Base-by-base conservation (phyloP, 2,888 invertebrate species). In the Chorisops tibialis region DNA sequence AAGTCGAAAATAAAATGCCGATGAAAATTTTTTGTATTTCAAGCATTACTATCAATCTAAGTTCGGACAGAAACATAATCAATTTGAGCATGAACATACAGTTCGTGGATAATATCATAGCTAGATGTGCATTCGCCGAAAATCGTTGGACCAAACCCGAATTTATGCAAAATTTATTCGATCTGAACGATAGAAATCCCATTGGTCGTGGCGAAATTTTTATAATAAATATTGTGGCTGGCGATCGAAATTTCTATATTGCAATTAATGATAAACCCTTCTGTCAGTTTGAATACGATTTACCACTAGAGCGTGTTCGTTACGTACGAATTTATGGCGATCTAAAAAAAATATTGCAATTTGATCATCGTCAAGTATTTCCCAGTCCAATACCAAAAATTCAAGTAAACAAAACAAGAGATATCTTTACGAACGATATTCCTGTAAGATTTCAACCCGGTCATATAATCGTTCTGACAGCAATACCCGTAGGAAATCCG, bases 301-400 rank as follows among this genome's bases (percentile, higher is more conserved):
- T 77, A 41, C 73, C 75, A 1, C 30, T 74, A 19, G 69, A 69
- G 6, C 49, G 67, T 0, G 68, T 78, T 37, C 73, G 75, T 4
- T 66, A 71, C 0, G 63, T 78, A 6, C 73, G 75, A 59, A 71
- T 78, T 37, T 69, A 70, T 14, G 75, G 75, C 61, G 76, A 77
- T 64, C 73, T 78, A 63, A 75, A 77, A 65, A 72, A 71, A 35
- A 70, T 78, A 22, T 75, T 73, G 62, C 78, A 78, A 66, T 74
- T 78, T 4, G 78, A 78, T 69, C 78, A 78, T 69, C 75, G 78
- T 4, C 69, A 73, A 2, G 67, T 74, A 1, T 78, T 73, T 48
- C 78, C 78, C 30, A 71, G 72, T 67, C 75, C 78, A 12, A 76
- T 75, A 74, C 78, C 78, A 12, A 73, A 74, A 6, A 68, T 77